phyloP scores from a whole-genome alignment of 1,140 invertebrate genomes.

The Procambarus virginalis region DNA sequence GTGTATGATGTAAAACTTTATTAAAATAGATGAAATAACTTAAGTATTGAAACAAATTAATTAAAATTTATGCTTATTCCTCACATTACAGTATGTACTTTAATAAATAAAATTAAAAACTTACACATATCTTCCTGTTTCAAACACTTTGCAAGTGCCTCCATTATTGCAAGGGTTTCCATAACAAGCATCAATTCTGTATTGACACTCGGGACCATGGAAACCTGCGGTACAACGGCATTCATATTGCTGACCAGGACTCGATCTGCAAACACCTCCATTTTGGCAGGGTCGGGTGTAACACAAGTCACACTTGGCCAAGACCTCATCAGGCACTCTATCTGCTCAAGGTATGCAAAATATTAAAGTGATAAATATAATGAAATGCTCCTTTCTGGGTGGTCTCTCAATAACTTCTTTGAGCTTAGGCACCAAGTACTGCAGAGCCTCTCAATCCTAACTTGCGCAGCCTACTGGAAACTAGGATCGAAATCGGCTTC shows the following conservation, averaged over 20 bases:
- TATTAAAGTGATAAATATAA: too few species aligned
- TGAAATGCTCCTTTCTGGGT: too few species aligned
- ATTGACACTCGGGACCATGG: slow-evolving; percentile 93
- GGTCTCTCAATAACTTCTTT: too few species aligned
- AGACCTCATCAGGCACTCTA: slow-evolving; percentile 81
- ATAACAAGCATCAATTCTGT: slow-evolving; percentile 96
- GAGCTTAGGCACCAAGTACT: too few species aligned
- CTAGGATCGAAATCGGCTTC: too few species aligned
- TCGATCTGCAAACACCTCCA: slow-evolving; percentile 85
- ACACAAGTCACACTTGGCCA: slow-evolving; percentile 96
- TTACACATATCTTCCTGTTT: slow-evolving; percentile 92
- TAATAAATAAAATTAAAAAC: slow-evolving; percentile 58
- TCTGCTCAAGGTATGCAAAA: slow-evolving; percentile 5
- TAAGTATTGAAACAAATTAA: too few species aligned
- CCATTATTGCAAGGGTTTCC: slow-evolving; percentile 92
- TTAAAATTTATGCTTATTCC: too few species aligned
- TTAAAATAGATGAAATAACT: too few species aligned
- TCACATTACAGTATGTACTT: too few species aligned
- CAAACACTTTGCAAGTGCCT: slow-evolving; percentile 89
- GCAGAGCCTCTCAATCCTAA: too few species aligned
- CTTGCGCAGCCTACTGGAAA: too few species aligned
- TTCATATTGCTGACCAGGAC: slow-evolving; percentile 73
- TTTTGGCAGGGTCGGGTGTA: slow-evolving; percentile 92
- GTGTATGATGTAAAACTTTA: background rate
- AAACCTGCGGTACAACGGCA: slow-evolving; percentile 87